Base-by-base conservation (phyloP, 2,113 vertebrate genomes). In the Toxotes jaculatrix region DNA sequence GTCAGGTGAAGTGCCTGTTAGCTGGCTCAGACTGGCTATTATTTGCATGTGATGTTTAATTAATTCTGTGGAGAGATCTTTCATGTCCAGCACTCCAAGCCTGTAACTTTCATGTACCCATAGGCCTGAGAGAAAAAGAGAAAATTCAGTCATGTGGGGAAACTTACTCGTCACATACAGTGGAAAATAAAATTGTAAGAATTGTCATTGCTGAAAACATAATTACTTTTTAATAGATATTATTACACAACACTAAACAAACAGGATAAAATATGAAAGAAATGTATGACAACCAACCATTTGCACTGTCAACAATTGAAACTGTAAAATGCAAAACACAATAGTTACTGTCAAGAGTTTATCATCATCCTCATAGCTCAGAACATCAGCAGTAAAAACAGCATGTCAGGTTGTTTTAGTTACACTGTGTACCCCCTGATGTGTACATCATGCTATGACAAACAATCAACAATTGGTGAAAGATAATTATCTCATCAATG, bases 381-480 rank as follows among this genome's bases (percentile, higher is more conserved):
- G 53, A 68, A 56, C 23, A 73, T 72, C 51, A 64, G 67, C 69
- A 61, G 55, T 86, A 75, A 87, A 91, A 84, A 61, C 89, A 82
- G 74, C 78, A 47, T 60, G 83, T 47, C 65, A 64, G 45, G 70
- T 77, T 86, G 76, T 82, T 86, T 70, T 79, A 77, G 59, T 75
- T 74, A 68, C 67, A 61, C 60, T 53, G 63, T 23, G 47, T 36
- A 72, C 80, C 38, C 59, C 80, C 82, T 61, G 74, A 75, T 87
- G 73, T 70, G 76, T 79, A 65, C 59, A 53, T 80, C 45, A 47
- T 59, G 51, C 77, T 21, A 66, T 40, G 76, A 80, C 60, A 79
- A 59, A 80, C 70, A 67, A 56, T 74, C 75, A 86, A 60, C 51
- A 70, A 62, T 21, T 66, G 42, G 34, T 63, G 59, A 51, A 62